phyloP scores from a whole-genome alignment of 1,140 invertebrate genomes.

The Micrasema minimum region DNA sequence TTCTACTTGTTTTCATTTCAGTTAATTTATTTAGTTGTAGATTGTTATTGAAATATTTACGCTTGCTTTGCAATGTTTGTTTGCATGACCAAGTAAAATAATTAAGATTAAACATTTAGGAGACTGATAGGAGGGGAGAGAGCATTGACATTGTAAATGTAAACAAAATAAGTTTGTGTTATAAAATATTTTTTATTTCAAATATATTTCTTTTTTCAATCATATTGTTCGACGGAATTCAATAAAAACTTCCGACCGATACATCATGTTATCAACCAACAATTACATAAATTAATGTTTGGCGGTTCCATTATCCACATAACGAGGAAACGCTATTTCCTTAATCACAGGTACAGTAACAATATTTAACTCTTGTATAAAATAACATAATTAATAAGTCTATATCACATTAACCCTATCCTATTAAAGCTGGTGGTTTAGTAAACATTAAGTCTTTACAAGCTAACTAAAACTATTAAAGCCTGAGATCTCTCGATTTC shows the following conservation, averaged over 20 bases:
- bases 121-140: constrained; percentile 1
- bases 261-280: constrained; percentile 5
- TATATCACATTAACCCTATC: constrained; percentile 49
- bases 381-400: constrained; percentile 41
- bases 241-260: constrained; percentile 39
- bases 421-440: constrained; percentile 48
- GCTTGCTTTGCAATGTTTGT: too few species aligned
- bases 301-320: constrained; percentile 16
- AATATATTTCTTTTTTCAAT: constrained; percentile 43
- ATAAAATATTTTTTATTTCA: constrained; percentile 41
- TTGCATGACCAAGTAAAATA: background rate
- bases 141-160: constrained; percentile 14
- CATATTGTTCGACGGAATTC: constrained; percentile 36
- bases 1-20: too few species aligned
- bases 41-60: too few species aligned
- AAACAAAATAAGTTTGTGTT: constrained; percentile 38
- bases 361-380: constrained; percentile 45
- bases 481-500: constrained; percentile 47
- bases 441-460: constrained; percentile 1
- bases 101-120: too few species aligned
- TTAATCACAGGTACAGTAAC: constrained; percentile 50
- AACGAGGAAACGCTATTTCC: constrained; percentile 25
- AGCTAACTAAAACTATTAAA: constrained; percentile 43
- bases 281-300: constrained; percentile 17
- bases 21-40: too few species aligned